Evolutionary conservation across 2,888 invertebrate species (phyloP), one percentile per base, ranked within the genome.

Genomic region (Eupelmus urozonus): DNA sequence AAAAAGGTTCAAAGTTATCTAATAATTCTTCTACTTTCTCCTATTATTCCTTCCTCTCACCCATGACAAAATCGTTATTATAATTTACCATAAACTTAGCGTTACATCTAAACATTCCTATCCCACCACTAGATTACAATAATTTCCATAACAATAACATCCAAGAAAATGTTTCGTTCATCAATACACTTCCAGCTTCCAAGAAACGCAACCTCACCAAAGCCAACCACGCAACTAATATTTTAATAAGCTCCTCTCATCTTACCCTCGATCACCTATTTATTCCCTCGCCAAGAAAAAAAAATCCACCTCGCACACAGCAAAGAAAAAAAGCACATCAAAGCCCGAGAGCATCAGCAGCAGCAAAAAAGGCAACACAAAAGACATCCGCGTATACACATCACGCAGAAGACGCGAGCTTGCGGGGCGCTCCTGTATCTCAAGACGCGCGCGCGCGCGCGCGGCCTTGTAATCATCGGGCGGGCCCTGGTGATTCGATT

Each of bases 381-480:
- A 49, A n/a, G 49, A 16, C 16, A 49, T 49, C 49, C 49, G 7
- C 3, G n/a, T 2, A 3, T 16, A 49, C 2, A 2, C 16, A 13
- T 5, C 11, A n/a, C 16, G 16, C 13, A 4, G n/a, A 49, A 49
- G 49, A n/a, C 11, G 49, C 7, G 49, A 49, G 49, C 49, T 9
- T 16, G n/a, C 49, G 49, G 7, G 49, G 18, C 42, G 16, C 40
- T 9, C 23, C 34, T 40, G 42, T 16, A 1, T 45, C 63, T 23
- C 23, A 3, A 34, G 9, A 34, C 34, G 34, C 34, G 34, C 9
- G 34, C 34, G 55, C 23, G 13, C 23, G 55, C 25, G 55, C 29
- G n/a, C 67, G 72, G 66, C 66, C 75, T 75, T 75, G 71, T 79
- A 79, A 75, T 79, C 78, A 78, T 59, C 73, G 53, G 2, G 34